Conservation (phyloP, 2,888 invertebrate species). For the Scaptomyza flava region DNA sequence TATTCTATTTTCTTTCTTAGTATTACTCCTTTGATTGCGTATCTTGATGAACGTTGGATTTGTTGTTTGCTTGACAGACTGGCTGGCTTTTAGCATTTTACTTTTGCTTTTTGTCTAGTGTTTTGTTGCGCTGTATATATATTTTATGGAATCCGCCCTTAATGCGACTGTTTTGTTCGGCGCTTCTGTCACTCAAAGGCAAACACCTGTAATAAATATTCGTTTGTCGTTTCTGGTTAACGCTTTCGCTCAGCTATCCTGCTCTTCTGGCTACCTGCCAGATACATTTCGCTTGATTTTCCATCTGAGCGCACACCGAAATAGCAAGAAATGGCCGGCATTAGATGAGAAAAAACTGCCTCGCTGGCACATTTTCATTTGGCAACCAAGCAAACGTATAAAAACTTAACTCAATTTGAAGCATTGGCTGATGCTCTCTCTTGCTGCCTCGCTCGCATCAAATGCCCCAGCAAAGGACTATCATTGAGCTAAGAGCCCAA, state of each 20-base stretch:
- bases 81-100: not conserved
- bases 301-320: slow-evolving; percentile 66
- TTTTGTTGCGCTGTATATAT: not conserved
- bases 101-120: not conserved
- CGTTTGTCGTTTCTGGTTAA: slow-evolving; percentile 68
- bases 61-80: slow-evolving; percentile 11
- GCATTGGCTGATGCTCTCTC: slow-evolving; percentile 10
- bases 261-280: slow-evolving; percentile 66
- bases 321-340: slow-evolving; percentile 10
- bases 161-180: slow-evolving; percentile 46
- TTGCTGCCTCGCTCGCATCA: not conserved
- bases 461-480: slow-evolving; percentile 18
- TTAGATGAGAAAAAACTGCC: slow-evolving; percentile 43
- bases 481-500: slow-evolving; percentile 46
- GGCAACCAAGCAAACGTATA: slow-evolving; percentile 14
- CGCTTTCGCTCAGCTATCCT: slow-evolving; percentile 45
- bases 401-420: slow-evolving; percentile 45
- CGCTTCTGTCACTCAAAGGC: slow-evolving; percentile 73
- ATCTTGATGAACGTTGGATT: slow-evolving; percentile 9
- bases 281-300: slow-evolving; percentile 75
- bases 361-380: slow-evolving; percentile 63
- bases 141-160: slow-evolving; percentile 32
- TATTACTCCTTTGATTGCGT: slow-evolving; percentile 41
- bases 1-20: slow-evolving; percentile 7
- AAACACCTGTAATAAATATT: slow-evolving; percentile 79